phyloP scores from a whole-genome alignment of 2,797 vertebrate species.

The Parambassis ranga region DNA sequence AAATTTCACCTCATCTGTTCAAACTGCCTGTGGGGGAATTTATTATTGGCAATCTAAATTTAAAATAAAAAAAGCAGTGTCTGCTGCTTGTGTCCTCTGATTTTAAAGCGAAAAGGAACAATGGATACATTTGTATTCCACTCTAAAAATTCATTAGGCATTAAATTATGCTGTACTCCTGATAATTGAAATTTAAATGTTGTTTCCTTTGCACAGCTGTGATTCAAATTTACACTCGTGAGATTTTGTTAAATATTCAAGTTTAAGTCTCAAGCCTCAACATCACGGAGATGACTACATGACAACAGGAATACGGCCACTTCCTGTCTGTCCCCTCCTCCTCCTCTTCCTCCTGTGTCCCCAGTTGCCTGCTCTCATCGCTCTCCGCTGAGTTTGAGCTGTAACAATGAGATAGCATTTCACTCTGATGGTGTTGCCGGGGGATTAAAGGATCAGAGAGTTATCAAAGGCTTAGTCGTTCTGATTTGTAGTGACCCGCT shows the following conservation, averaged over 20 bases:
- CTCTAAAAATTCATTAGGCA: constrained; percentile 33
- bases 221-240: constrained; percentile 35
- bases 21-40: constrained; percentile 57
- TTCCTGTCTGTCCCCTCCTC: constrained; percentile 17
- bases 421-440: constrained; percentile 67
- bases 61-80: constrained; percentile 10
- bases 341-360: constrained; percentile 33
- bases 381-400: constrained; percentile 42
- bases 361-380: constrained; percentile 30
- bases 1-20: constrained; percentile 31
- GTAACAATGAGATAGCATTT: constrained; percentile 80
- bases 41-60: constrained; percentile 38
- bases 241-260: constrained; percentile 30
- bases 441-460: constrained; percentile 81
- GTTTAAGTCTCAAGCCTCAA: constrained; percentile 3
- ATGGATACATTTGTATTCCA: constrained; percentile 33
- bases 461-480: constrained; percentile 81
- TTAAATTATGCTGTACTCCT: constrained; percentile 41
- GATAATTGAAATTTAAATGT: constrained; percentile 46
- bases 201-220: constrained; percentile 26
- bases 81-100: not conserved
- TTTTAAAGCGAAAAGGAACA: constrained; percentile 11
- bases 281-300: constrained; percentile 1
- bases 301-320: constrained; percentile 4
- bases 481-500: constrained; percentile 67